Conservation (phyloP, 1,140 invertebrate species). For the Phortica variegata region DNA sequence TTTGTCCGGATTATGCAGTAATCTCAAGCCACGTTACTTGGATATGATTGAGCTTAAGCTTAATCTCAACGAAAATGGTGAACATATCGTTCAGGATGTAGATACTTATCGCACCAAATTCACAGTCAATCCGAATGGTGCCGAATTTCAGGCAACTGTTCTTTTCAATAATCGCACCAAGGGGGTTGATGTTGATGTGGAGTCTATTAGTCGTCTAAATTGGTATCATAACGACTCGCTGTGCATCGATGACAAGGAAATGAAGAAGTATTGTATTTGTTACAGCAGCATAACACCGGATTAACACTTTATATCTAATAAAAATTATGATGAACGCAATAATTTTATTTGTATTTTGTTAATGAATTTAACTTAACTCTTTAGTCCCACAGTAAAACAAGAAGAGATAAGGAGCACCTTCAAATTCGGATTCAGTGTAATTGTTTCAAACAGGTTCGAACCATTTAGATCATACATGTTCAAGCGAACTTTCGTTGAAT, state of each 20-base stretch:
- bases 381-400: no score
- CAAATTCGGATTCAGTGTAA: no score
- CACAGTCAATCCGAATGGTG: constrained; percentile 55
- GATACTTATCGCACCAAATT: constrained; percentile 15
- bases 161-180: constrained; percentile 33
- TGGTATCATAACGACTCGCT: constrained; percentile 59
- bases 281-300: neutral
- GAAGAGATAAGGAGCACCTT: no score
- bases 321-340: no score
- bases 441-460: no score
- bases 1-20: constrained; percentile 10
- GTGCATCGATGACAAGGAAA: constrained; percentile 57
- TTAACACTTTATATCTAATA: no score
- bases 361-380: no score
- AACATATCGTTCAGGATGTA: neutral
- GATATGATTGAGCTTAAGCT: constrained; percentile 10
- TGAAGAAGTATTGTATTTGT: constrained; percentile 60
- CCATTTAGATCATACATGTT: no score
- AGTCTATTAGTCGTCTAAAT: constrained; percentile 63
- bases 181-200: constrained; percentile 23
- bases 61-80: neutral
- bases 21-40: constrained; percentile 6
- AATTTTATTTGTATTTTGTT: no score
- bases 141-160: constrained; percentile 63
- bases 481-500: no score